phyloP scores from a whole-genome alignment of 2,888 invertebrate genomes.

The Vanessa cardui region DNA sequence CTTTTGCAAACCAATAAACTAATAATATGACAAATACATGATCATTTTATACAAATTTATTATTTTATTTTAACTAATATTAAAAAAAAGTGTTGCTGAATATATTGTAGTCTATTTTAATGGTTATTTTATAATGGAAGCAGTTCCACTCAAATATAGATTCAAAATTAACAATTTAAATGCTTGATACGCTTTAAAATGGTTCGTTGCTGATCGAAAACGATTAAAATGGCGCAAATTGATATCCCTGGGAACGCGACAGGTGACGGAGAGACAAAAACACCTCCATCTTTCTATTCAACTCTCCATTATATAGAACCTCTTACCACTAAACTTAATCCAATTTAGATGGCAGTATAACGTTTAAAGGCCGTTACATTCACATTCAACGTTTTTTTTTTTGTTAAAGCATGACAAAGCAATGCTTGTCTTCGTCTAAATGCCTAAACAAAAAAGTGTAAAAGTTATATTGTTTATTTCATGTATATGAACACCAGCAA shows the following conservation, averaged over 20 bases:
- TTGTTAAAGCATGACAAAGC: background rate
- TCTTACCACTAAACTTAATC: constrained; percentile 18
- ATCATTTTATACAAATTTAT: background rate
- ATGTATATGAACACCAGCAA: too few relatives aligned
- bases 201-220: constrained; percentile 56
- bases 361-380: background rate
- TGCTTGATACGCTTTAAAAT: constrained; percentile 47
- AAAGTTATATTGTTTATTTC: too few relatives aligned
- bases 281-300: constrained; percentile 39
- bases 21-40: background rate
- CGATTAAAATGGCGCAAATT: constrained; percentile 70
- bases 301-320: constrained; percentile 17
- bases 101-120: background rate
- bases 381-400: too few relatives aligned
- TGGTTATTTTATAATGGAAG: background rate
- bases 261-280: constrained; percentile 56
- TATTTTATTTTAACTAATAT: background rate
- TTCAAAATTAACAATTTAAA: constrained; percentile 48
- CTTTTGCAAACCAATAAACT: constrained; percentile 12
- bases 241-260: constrained; percentile 68
- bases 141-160: constrained; percentile 33
- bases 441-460: too few relatives aligned
- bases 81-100: too few relatives aligned
- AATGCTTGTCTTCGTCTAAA: too few relatives aligned
- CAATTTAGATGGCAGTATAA: background rate